Base-by-base conservation (phyloP, 2,797 vertebrate genomes). In the Halcyon smyrnensis region DNA sequence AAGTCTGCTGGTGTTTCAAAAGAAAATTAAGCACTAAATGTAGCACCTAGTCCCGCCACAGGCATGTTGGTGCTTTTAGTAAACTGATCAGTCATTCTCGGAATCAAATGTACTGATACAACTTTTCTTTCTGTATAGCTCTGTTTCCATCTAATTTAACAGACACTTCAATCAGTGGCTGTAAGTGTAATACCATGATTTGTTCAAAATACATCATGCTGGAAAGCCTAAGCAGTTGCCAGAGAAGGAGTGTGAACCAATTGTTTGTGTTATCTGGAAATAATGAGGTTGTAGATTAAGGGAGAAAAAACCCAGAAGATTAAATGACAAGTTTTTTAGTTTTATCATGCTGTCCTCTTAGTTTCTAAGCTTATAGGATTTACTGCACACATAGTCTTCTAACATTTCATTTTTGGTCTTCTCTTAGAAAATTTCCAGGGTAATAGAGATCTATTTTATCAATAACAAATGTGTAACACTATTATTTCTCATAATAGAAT, bases 251-350 rank as follows among this genome's bases (percentile, higher is more conserved):
- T 34, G 43, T 81, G 82, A 98, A 97, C 3, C 50, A 80, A 74
- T 96, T 97, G 56, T 95, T 95, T 95, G 71, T 92, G 80, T 96
- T 98, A 85, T 96, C 96, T 98, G 69, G 84, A 90, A 95, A 90
- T 68, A 78, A 96, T 67, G 77, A 93, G 19, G 43, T 68, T 94
- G 84, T 68, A 90, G 96, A 95, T 53, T 32, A 75, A 92, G 46
- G 84, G 81, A 16, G 68, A 73, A 60, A 60, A 6, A 68, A 64
- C 50, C 56, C 8, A 48, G 39, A 89, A 80, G 14, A 73, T 34
- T 54, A 50, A 67, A 59, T 48, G 64, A 30, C 77, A 91, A 45
- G 19, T 1, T 63, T 87, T 77, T 65, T 45, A 45, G 34, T 54
- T 81, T 90, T 83, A 80, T 78, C 15, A 43, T 81, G 19, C 16